These are phyloP conservation scores for Drosophila flavopinicola DNA, from an alignment of 2,888 invertebrate species.

Conservation along the genomic window DNA sequence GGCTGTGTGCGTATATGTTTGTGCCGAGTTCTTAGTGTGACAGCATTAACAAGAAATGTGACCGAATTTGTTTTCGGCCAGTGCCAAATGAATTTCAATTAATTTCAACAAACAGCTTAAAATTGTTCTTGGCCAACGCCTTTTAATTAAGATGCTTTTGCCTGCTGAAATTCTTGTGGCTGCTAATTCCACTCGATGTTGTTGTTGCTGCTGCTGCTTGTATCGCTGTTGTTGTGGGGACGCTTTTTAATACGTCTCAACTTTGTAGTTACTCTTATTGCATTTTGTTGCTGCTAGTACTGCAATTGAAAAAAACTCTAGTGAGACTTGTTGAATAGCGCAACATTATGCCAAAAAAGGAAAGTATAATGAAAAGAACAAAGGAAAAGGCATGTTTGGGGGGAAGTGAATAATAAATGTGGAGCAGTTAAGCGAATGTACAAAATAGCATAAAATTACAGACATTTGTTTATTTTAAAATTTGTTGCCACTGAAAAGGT, in stretches of 20 bases:
- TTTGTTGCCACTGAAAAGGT: too few relatives aligned
- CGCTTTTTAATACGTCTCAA: constrained; percentile 55
- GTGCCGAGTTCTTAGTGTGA: constrained; percentile 28
- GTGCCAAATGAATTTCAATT: constrained; percentile 65
- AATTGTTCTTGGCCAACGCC: constrained; percentile 45
- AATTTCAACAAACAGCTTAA: constrained; percentile 48
- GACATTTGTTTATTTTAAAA: too few relatives aligned
- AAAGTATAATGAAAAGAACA: background rate
- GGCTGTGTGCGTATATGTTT: constrained; percentile 1
- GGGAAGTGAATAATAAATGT: too few relatives aligned
- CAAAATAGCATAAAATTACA: too few relatives aligned
- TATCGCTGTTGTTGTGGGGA: constrained; percentile 15
- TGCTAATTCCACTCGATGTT: constrained; percentile 42
- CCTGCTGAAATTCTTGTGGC: constrained; percentile 63
- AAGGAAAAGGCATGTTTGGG: too few relatives aligned
- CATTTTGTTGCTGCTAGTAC: constrained; percentile 25
- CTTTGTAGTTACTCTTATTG: constrained; percentile 42
- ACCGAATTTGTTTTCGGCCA: constrained; percentile 46
- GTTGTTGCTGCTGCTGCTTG: constrained; percentile 3
- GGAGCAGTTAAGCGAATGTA: too few relatives aligned
- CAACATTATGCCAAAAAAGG: too few relatives aligned
- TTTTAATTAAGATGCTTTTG: constrained; percentile 71
- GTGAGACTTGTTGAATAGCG: constrained; percentile 43
- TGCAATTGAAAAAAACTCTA: constrained; percentile 49
- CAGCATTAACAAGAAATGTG: constrained; percentile 41